Evolutionary conservation across 2,797 vertebrate genomes (phyloP), one percentile per base, ranked within the genome.

Genomic region (Artibeus lituratus): DNA sequence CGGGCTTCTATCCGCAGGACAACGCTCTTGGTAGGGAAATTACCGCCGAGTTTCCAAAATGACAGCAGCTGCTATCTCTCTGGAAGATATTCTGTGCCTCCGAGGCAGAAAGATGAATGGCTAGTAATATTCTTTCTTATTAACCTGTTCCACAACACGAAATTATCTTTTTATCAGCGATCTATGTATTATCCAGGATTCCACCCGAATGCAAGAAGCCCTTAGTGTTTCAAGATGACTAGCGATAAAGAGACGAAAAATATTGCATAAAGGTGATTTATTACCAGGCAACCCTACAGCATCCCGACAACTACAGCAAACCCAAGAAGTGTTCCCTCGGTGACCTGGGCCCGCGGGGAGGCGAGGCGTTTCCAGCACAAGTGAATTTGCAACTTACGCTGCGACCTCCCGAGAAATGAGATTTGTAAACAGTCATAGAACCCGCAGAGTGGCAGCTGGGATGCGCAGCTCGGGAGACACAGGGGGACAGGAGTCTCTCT

Each of bases 41-140:
- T 92, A 89, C 49, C 69, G 35, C 80, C 37, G 39, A 6, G 29
- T 78, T 94, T 94, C 89, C 70, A 29, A 91, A 96, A 85, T 62
- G 89, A 73, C 70, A 97, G 65, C 65, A 76, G 78, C 81, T 80
- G 76, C 87, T 88, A 88, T 96, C 95, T 97, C 74, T 82, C 88
- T 67, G 76, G 86, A 96, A 90, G 94, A 90, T 65, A 86, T 80
- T 81, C 91, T 91, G 90, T 91, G 72, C 83, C 91, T 96, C 70
- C 53, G 87, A 97, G 95, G 81, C 96, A 96, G 96, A 88, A 97
- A 97, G 97, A 97, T 96, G 94, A 98, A 97, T 96, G 96, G 81
- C 89, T 96, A 76, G 96, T 95, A 97, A 98, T 98, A 97, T 93
- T 96, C 94, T 96, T 93, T 94, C 96, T 96, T 97, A 97, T 97